Evolutionary conservation across 1,140 invertebrate species (phyloP).

Genomic region (Sogatella furcifera): DNA sequence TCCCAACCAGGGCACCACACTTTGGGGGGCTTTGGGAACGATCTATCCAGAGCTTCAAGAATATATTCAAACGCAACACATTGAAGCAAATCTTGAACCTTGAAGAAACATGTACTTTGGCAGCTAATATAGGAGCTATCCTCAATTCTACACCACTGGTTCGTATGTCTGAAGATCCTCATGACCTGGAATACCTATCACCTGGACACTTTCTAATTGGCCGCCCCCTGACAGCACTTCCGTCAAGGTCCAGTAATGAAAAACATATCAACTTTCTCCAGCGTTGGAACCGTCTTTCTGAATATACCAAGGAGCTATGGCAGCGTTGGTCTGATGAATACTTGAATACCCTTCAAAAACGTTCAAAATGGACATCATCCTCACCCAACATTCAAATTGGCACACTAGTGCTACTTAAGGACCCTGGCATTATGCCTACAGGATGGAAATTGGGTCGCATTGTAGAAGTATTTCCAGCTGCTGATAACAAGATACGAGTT

Average conservation of each 20-base stretch:
- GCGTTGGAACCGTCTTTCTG: conserved; percentile 20
- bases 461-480: conserved; percentile 24
- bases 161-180: conserved; percentile 20
- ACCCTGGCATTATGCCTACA: conserved; percentile 26
- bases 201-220: conserved; percentile 28
- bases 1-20: conserved; percentile 22
- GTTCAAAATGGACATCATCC: conserved; percentile 21
- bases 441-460: conserved; percentile 29
- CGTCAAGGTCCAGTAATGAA: conserved; percentile 22
- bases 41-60: conserved; percentile 23
- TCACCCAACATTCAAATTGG: conserved; percentile 20
- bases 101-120: conserved; percentile 27
- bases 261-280: conserved; percentile 17
- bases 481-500: conserved; percentile 26
- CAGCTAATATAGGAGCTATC: conserved; percentile 24
- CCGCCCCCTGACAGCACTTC: conserved; percentile 25
- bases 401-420: conserved; percentile 29
- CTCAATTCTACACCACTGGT: conserved; percentile 25
- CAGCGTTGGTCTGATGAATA: conserved; percentile 28
- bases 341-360: conserved; percentile 24
- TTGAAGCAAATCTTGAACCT: too few species aligned
- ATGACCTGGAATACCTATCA: conserved; percentile 21
- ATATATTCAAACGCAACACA: background rate
- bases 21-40: conserved; percentile 27
- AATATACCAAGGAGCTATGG: conserved; percentile 28